A percentile compares a stretch with the other conserved stretches of the same genome.
Conservation (phyloP, 92 coral and sea anemone species). For the Epizoanthus illoricatus region DNA sequence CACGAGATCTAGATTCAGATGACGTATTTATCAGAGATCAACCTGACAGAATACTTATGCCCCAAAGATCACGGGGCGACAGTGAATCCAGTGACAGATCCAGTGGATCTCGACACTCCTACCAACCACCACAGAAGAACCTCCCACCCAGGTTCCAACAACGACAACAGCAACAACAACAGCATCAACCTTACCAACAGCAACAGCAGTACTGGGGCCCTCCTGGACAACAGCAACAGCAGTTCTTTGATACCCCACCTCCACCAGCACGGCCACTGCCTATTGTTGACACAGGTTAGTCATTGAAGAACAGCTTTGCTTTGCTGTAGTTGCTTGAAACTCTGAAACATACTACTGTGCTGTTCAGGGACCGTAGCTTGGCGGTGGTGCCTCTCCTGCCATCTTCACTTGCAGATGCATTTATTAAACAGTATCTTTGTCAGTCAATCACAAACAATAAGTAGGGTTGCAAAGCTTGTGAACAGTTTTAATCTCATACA, state of each 20-base stretch:
- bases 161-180: conserved; percentile 67
- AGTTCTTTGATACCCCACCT: conserved; percentile 59
- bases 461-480: too few species aligned
- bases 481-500: too few species aligned
- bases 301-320: too few species aligned
- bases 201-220: conserved; percentile 30
- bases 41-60: not conserved
- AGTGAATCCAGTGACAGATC: conserved; percentile 86
- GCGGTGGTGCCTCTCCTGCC: too few species aligned
- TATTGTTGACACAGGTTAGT: conserved; percentile 67
- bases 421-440: too few species aligned
- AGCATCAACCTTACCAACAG: conserved; percentile 53
- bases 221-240: conserved; percentile 63
- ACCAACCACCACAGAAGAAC: conserved; percentile 68
- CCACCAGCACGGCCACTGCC: conserved; percentile 52
- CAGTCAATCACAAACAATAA: too few species aligned
- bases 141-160: conserved; percentile 87
- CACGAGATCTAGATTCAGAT: conserved; percentile 38
- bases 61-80: conserved; percentile 64
- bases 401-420: too few species aligned
- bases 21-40: conserved; percentile 36
- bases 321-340: too few species aligned
- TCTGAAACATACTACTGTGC: too few species aligned
- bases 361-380: too few species aligned
- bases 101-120: conserved; percentile 59